Evolutionary conservation across 1,140 invertebrate genomes (phyloP), one percentile per base, ranked within the genome.

Genomic region (Neodiprion fabricii): DNA sequence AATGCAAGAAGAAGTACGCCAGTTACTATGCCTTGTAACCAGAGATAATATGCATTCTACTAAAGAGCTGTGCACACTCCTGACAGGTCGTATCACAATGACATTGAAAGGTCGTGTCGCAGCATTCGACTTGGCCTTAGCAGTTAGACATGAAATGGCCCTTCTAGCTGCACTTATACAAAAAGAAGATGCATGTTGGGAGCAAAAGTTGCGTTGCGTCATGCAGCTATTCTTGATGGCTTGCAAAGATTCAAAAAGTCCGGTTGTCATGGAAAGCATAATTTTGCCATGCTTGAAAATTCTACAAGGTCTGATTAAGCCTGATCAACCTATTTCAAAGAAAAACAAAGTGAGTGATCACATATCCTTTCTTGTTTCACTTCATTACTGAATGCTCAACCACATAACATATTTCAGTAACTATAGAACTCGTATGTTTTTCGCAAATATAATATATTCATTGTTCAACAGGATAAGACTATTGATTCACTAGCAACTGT

Each of bases 131-230:
- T 83, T 96, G 80, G 94, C 95, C 81, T 89, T 94, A 75, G 91
- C 96, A 72, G 91, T 96, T 73, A 87, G 96, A 65, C 94, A 97
- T 84, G 96, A 97, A 88, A 96, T 99, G 84, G 91, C 96, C 7
- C 85, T 99, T 3, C 87, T 99, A 40, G 95, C 96, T 0, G 94
- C 94, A 1, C 90, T 98, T 9, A 92, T 98, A 0, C 94, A 97
- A 78, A 96, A 97, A 78, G 95, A 98, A 82, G 97, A 99, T 81
- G 92, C 94, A 0, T 99, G 97, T 85, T 99, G 97, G 97, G 97
- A 99, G 85, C 93, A 95, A 73, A 95, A 97, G 83, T 87, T 99
- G 0, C 92, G 96, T 65, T 96, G 96, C 82, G 94, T 98, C 23
- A 95, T 99, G 89, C 91, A 94, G 72, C 84, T 98, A 47, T 97